phyloP scores from a whole-genome alignment of 1,140 invertebrate genomes.

The Hyles vespertilio region DNA sequence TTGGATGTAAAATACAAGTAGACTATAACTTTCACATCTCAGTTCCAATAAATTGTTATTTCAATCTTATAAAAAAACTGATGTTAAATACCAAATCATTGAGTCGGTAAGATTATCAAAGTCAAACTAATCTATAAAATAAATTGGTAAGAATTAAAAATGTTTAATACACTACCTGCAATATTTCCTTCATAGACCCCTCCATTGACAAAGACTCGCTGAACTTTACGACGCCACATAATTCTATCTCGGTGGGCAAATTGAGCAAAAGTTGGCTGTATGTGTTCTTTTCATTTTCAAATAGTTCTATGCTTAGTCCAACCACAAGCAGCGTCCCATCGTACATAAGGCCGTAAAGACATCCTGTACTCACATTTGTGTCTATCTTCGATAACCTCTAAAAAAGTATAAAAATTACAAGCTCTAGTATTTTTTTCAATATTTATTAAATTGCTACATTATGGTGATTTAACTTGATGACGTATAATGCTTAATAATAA shows the following conservation, averaged over 20 bases:
- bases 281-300: constrained; percentile 73
- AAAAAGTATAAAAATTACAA: constrained; percentile 9
- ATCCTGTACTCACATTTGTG: constrained; percentile 78
- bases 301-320: constrained; percentile 79
- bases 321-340: constrained; percentile 82
- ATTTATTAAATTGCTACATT: neutral
- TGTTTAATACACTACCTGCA: constrained; percentile 70
- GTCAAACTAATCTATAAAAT: too few species aligned
- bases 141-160: neutral
- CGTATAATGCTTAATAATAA: constrained; percentile 18
- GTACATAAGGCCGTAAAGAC: constrained; percentile 84
- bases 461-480: constrained; percentile 27
- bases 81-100: too few species aligned
- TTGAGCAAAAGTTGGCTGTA: constrained; percentile 78
- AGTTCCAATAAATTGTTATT: too few species aligned
- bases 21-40: too few species aligned
- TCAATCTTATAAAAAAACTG: too few species aligned
- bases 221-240: constrained; percentile 83
- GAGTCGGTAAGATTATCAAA: too few species aligned
- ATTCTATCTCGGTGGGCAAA: constrained; percentile 84
- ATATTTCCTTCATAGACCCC: constrained; percentile 77
- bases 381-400: constrained; percentile 66
- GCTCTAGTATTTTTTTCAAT: neutral
- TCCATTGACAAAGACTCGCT: constrained; percentile 75
- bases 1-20: too few species aligned